Percentiles rank a stretch among this genome's conserved stretches.
phyloP scores from a whole-genome alignment of 2,797 vertebrate species.

The Rhinatrema bivittatum region DNA sequence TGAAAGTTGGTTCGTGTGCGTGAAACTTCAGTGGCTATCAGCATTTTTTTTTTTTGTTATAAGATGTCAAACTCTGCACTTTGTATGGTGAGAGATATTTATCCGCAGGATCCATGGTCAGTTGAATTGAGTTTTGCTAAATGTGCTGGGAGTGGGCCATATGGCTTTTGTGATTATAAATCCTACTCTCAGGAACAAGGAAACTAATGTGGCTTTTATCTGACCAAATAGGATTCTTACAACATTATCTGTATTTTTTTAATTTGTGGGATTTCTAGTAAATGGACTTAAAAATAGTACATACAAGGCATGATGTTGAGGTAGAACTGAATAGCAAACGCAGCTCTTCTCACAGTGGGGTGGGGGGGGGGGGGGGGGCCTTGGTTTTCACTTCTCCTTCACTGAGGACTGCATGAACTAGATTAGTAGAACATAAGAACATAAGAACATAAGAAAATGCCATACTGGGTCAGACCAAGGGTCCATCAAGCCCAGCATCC shows the following conservation, averaged over 20 bases:
- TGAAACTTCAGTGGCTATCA: no score
- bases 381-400: constrained; percentile 22
- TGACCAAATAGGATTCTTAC: constrained; percentile 57
- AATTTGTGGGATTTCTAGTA: constrained; percentile 71
- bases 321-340: constrained; percentile 35
- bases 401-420: neutral
- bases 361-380: no score
- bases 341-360: constrained; percentile 22
- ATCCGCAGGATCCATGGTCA: no score
- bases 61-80: no score
- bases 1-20: no score
- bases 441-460: no score
- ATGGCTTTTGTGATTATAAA: constrained; percentile 45
- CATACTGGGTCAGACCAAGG: no score
- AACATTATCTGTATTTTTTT: constrained; percentile 63
- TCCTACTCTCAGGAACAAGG: constrained; percentile 31
- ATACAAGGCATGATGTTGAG: constrained; percentile 50
- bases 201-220: constrained; percentile 44
- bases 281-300: constrained; percentile 69
- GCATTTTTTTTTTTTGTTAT: no score
- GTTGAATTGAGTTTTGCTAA: no score
- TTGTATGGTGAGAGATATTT: no score
- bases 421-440: no score
- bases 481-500: no score
- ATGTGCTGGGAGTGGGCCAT: constrained; percentile 41